Conservation (phyloP, 2,888 invertebrate species). For the Helicoverpa assulta region DNA sequence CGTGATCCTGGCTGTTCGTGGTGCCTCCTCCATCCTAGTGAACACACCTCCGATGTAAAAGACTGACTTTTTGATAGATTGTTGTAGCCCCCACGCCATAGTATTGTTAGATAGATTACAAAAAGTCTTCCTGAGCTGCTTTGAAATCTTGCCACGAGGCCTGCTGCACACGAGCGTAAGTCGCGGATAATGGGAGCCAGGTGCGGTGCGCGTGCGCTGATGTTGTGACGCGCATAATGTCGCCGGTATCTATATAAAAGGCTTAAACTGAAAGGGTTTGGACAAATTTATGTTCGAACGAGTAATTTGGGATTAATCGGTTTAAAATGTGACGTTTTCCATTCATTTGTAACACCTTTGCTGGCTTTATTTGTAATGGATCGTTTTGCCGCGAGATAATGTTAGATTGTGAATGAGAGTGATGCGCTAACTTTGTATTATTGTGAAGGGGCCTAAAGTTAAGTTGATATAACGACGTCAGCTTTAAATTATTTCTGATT, state of each 20-base stretch:
- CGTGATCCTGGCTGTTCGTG: conserved; percentile 91
- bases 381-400: conserved; percentile 62
- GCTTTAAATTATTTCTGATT: conserved; percentile 81
- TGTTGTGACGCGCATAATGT: conserved; percentile 76
- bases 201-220: conserved; percentile 70
- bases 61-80: conserved; percentile 87
- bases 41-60: conserved; percentile 86
- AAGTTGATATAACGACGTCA: conserved; percentile 69
- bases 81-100: conserved; percentile 83
- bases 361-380: conserved; percentile 69
- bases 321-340: conserved; percentile 72
- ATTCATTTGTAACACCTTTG: conserved; percentile 77
- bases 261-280: conserved; percentile 71
- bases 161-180: conserved; percentile 65
- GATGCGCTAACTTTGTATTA: conserved; percentile 50
- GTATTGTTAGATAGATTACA: conserved; percentile 74
- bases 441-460: conserved; percentile 63
- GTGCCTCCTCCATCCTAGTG: conserved; percentile 78
- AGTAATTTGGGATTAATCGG: conserved; percentile 80
- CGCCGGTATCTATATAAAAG: conserved; percentile 71
- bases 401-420: conserved; percentile 35
- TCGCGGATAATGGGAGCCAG: conserved; percentile 69
- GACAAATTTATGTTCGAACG: conserved; percentile 75
- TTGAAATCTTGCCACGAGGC: conserved; percentile 64
- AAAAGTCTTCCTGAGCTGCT: conserved; percentile 69